A percentile compares a stretch with the other conserved stretches of the same genome.
phyloP scores from a whole-genome alignment of 2,888 invertebrate genomes.

The Lymantria monacha region DNA sequence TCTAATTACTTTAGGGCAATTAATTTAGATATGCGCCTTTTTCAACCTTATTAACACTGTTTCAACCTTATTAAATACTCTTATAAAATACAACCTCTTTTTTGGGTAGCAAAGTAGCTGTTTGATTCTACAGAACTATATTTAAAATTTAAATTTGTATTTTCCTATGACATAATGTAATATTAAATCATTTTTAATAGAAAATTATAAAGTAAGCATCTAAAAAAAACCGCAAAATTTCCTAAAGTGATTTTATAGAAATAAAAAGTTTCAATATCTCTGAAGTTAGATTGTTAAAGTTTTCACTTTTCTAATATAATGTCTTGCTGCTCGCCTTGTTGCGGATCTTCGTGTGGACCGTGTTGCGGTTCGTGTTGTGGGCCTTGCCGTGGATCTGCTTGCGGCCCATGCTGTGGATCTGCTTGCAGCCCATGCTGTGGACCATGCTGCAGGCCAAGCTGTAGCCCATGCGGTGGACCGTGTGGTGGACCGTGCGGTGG shows the following conservation, averaged over 20 bases:
- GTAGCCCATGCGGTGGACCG: slow-evolving; percentile 10
- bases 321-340: background rate
- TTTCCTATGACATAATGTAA: slow-evolving; percentile 8
- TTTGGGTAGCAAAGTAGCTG: background rate
- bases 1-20: too few relatives aligned
- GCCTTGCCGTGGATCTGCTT: slow-evolving; percentile 50
- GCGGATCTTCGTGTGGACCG: slow-evolving; percentile 58
- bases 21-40: too few relatives aligned
- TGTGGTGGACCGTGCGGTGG: slow-evolving; percentile 26
- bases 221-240: slow-evolving; percentile 1
- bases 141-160: slow-evolving; percentile 4
- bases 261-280: background rate
- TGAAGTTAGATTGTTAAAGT: background rate
- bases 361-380: slow-evolving; percentile 42
- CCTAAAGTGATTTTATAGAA: background rate
- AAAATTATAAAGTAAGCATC: slow-evolving; percentile 7
- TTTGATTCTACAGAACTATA: background rate
- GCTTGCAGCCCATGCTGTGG: slow-evolving; percentile 4
- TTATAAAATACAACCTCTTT: background rate
- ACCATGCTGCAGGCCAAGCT: slow-evolving; percentile 7
- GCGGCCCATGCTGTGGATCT: slow-evolving; percentile 18
- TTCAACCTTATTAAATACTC: background rate
- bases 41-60: background rate
- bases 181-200: slow-evolving; percentile 3
- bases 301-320: too few relatives aligned